Evolutionary conservation across 2,797 vertebrate genomes (phyloP).

Genomic region (Sebastes vulpes): DNA sequence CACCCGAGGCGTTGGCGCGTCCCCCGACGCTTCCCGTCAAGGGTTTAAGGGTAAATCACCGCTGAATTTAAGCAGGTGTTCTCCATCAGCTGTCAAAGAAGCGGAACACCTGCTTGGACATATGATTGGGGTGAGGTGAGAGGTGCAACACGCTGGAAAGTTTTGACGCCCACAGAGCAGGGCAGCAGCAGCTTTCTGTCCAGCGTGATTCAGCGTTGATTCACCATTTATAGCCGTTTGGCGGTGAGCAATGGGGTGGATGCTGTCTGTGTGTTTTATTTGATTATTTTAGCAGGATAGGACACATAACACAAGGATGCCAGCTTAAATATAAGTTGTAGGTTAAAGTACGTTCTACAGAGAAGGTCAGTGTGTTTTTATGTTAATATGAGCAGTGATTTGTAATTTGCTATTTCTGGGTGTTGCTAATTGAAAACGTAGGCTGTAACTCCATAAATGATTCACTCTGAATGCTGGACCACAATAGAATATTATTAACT

Average conservation of each 20-base stretch:
- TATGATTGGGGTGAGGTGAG: slow-evolving; percentile 10
- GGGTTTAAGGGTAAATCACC: slow-evolving; percentile 15
- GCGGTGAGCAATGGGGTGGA: not conserved
- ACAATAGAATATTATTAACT: slow-evolving; percentile 41
- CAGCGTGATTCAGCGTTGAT: slow-evolving; percentile 13
- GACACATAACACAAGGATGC: not conserved
- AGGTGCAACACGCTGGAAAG: not conserved
- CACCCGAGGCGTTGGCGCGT: not conserved
- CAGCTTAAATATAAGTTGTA: not conserved
- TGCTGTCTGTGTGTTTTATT: not conserved
- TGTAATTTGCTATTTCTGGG: slow-evolving; percentile 32
- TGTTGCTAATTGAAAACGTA: slow-evolving; percentile 38
- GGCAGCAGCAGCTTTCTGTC: not conserved
- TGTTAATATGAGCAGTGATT: not conserved
- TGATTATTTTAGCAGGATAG: not conserved
- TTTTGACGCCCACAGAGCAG: not conserved
- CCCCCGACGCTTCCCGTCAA: not conserved
- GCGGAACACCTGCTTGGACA: slow-evolving; percentile 19
- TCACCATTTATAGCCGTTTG: not conserved
- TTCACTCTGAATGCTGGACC: slow-evolving; percentile 17
- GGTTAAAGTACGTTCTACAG: not conserved
- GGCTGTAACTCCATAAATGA: slow-evolving; percentile 1
- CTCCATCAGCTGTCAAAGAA: slow-evolving; percentile 6
- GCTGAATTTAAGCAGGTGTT: not conserved
- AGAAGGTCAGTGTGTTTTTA: not conserved